Evolutionary conservation across 2,888 invertebrate genomes (phyloP).

Genomic region (Athrips mouffetella): DNA sequence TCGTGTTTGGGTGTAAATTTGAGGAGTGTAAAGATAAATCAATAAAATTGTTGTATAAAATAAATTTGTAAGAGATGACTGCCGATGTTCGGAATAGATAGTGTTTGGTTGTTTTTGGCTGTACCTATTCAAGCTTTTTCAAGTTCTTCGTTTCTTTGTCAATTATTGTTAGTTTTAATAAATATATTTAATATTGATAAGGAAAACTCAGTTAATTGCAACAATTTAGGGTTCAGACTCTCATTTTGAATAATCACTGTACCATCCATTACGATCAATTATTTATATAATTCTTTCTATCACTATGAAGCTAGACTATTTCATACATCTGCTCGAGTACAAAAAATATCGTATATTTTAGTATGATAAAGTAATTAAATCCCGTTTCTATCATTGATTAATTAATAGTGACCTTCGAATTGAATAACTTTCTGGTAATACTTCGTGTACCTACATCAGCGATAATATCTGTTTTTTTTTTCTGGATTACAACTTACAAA

Average conservation of each 20-base stretch:
- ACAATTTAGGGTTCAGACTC: neutral
- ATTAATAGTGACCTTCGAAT: no score
- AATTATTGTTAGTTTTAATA: conserved; percentile 46
- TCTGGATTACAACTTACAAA: no score
- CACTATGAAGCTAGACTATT: conserved; percentile 21
- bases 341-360: no score
- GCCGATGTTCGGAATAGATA: conserved; percentile 56
- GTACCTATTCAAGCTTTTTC: conserved; percentile 59
- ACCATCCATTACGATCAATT: neutral
- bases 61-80: conserved; percentile 61
- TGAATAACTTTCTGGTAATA: no score
- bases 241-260: neutral
- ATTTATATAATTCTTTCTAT: conserved; percentile 2
- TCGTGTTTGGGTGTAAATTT: conserved; percentile 48
- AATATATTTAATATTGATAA: conserved; percentile 38
- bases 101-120: conserved; percentile 55
- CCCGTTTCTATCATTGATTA: no score
- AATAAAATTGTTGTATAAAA: conserved; percentile 59
- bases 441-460: no score
- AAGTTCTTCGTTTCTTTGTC: conserved; percentile 49
- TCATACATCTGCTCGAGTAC: conserved; percentile 53
- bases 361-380: no score
- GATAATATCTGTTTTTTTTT: no score
- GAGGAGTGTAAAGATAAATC: conserved; percentile 49
- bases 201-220: conserved; percentile 21